phyloP scores from a whole-genome alignment of 2,888 invertebrate genomes.

The Helicoverpa assulta region DNA sequence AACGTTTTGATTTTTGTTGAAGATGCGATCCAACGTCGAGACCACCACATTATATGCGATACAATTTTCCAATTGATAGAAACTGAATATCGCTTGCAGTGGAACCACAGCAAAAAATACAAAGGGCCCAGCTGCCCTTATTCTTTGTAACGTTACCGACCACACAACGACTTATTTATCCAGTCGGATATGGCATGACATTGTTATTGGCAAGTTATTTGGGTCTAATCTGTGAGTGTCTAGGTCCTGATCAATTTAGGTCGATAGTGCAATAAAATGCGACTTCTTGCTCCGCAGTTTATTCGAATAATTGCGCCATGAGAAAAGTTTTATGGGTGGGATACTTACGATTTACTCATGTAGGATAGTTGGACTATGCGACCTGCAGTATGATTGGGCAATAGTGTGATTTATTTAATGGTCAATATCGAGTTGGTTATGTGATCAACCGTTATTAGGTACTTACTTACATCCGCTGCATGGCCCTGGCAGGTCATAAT shows the following conservation, averaged over 20 bases:
- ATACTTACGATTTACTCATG: neutral
- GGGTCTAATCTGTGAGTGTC: slow-evolving; percentile 13
- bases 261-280: slow-evolving; percentile 17
- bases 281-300: neutral
- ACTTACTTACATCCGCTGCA: no score
- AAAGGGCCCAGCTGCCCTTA: slow-evolving; percentile 9
- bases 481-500: no score
- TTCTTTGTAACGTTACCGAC: slow-evolving; percentile 13
- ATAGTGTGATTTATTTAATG: neutral
- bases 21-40: no score
- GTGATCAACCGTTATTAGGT: neutral
- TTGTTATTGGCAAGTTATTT: slow-evolving; percentile 26
- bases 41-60: no score
- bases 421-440: neutral
- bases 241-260: slow-evolving; percentile 12
- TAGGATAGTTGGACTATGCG: neutral
- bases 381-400: neutral
- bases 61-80: neutral
- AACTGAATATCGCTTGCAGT: slow-evolving; percentile 1
- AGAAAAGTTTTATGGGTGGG: slow-evolving; percentile 5
- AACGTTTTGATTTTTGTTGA: no score
- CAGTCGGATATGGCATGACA: slow-evolving; percentile 13
- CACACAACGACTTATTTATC: slow-evolving; percentile 9
- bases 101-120: slow-evolving; percentile 7
- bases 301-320: neutral